Base-by-base conservation (phyloP, 1,140 invertebrate species). In the Mya arenaria region DNA sequence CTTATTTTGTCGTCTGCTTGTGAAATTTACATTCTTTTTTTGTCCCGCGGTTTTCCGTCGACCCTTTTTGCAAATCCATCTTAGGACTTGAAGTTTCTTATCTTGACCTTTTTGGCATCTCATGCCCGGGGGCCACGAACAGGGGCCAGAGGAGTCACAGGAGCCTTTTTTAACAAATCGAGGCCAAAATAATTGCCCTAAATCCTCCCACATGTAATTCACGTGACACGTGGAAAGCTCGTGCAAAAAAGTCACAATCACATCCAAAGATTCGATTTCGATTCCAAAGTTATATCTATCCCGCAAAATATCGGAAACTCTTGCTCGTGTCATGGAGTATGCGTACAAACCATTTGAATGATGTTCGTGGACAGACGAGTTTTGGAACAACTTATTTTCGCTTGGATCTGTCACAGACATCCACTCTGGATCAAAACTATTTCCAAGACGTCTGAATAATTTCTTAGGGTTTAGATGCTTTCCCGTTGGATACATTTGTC, bases 401-500 rank as follows among this genome's bases (percentile, higher is more conserved):
- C 10, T 25, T 62, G 72, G 72, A 30, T 32, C 32, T 15, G 44
- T 41, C 13, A 65, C 28, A 30, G 56, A 48, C 73, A 75, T 63
- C 73, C 73, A 75, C 63, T 75, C 73, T 48, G 56, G 30, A 32
- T 75, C 30, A 63, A 75, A 75, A 19, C 48, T 58, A 25, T 65
- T 19, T n/a, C 73, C 73, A 44, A 75, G 73, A 30, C 36, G 58
- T 30, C 73, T 37, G 25, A 65, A 44, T 2, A 75, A 32, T 32
- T 58, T 75, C n/a, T 75, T 75, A 3, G 36, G 17, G 62, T 75
- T 75, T 15, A 75, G 39, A n/a, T 75, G 55, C 41, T 72, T 55
- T 17, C 48, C 44, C 30, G 44, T 32, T 6, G 69, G 69, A n/a
- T 56, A 4, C 23, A 56, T 56, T 10, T 72, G 44, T 19, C 28